Evolutionary conservation across 2,797 vertebrate genomes (phyloP).

Genomic region (Denticeps clupeoides): DNA sequence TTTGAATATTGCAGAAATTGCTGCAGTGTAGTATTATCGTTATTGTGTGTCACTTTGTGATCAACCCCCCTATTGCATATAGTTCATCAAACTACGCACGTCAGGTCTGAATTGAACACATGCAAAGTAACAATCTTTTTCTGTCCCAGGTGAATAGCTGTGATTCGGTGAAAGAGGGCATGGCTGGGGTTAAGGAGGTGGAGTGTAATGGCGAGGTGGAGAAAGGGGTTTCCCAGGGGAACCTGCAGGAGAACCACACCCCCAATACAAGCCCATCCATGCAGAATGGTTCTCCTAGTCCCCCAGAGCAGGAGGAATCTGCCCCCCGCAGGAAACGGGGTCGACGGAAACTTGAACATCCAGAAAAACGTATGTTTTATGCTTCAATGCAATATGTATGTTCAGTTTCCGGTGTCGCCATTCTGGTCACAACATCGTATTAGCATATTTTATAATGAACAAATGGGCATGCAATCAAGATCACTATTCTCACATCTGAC

Average conservation of each 20-base stretch:
- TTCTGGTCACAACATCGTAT: too few relatives aligned
- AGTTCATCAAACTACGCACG: too few relatives aligned
- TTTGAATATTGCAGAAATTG: too few relatives aligned
- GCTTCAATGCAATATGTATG: too few relatives aligned
- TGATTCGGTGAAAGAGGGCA: conserved; percentile 20
- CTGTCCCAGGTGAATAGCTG: conserved; percentile 20
- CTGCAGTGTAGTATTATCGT: too few relatives aligned
- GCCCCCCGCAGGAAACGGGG: conserved; percentile 58
- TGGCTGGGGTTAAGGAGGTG: conserved; percentile 15
- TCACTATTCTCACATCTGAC: too few relatives aligned
- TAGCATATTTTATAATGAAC: too few relatives aligned
- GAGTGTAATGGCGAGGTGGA: conserved; percentile 27
- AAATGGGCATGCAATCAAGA: too few relatives aligned
- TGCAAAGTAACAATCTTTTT: background rate
- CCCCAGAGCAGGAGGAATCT: conserved; percentile 44
- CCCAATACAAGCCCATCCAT: conserved; percentile 18
- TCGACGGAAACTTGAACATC: conserved; percentile 51
- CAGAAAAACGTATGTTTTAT: conserved; percentile 51
- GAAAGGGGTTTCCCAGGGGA: conserved; percentile 15
- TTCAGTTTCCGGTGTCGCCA: too few relatives aligned
- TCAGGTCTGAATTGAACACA: too few relatives aligned
- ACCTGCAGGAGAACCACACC: conserved; percentile 16
- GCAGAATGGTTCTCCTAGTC: conserved; percentile 50
- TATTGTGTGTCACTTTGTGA: too few relatives aligned
- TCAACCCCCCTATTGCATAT: too few relatives aligned